Evolutionary conservation across 2,797 vertebrate species (phyloP), one percentile per base, ranked within the genome.

Genomic region (Arctocebus calabarensis): DNA sequence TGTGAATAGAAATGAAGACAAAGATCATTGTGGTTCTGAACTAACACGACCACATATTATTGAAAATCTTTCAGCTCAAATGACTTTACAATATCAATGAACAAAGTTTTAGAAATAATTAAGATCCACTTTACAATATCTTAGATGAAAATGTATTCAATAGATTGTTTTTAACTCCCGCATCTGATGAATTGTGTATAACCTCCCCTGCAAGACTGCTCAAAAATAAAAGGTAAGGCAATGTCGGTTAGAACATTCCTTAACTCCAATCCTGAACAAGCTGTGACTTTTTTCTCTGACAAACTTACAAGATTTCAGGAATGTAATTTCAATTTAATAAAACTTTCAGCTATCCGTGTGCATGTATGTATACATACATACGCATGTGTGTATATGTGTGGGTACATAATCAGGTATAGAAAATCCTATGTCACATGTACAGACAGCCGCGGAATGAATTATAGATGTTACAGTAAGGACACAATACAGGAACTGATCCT

Each of bases 221-320:
- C n/a, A 87, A 71, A 90, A 95, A 48, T 13, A 87, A 75, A 75
- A 85, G n/a, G 45, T 70, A 88, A 85, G 3, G 23, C n/a, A 88
- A 52, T 14, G 37, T 34, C 81, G 83, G 9, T 64, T 57, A 48
- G 22, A 92, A 79, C 34, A 29, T 86, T 85, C 3, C 8, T 90
- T 86, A 84, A 83, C 45, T 20, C 5, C 45, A 94, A 6, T 29
- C 10, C 11, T 13, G 57, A 94, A 40, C 19, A 71, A 91, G 85
- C 62, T 61, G 59, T 64, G 12, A 90, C 43, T 81, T 11, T 83
- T 13, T 55, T 92, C 32, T 4, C 16, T 32, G 22, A 81, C 3
- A 94, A 85, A 32, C 1, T 20, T 73, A 79, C 34, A 40, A 84
- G 13, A 93, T 84, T 94, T 43, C 16, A 48, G 22, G 92, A 75